Percentiles rank a stretch among this genome's conserved stretches.
These are phyloP conservation scores for Dasyprocta punctata DNA, from an alignment of 2,113 vertebrate species.

Conservation along the genomic window DNA sequence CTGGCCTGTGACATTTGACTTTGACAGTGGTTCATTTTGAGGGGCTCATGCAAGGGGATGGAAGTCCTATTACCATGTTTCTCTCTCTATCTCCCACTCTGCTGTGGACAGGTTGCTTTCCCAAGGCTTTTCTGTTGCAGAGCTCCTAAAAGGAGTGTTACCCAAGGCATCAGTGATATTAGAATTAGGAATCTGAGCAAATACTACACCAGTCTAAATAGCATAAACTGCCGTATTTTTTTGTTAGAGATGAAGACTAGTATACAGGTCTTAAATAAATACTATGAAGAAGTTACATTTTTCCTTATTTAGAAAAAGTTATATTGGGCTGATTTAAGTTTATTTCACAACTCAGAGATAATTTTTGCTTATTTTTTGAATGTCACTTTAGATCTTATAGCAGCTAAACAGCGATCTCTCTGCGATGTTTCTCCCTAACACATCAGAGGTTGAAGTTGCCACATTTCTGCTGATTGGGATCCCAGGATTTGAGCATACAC, in stretches of 20 bases:
- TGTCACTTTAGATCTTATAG: not conserved
- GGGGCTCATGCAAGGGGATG: not conserved
- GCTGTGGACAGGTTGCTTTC: not conserved
- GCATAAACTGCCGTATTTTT: not conserved
- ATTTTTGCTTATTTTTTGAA: not conserved
- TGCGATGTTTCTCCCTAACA: conserved; percentile 40
- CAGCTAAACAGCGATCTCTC: not conserved
- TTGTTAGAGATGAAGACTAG: not conserved
- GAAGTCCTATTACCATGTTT: not conserved
- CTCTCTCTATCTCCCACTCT: not conserved
- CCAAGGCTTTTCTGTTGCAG: not conserved
- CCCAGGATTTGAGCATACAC: not conserved
- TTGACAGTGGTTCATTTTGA: not conserved
- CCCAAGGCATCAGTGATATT: not conserved
- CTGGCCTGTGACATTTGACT: not conserved
- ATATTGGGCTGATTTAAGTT: not conserved
- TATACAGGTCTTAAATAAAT: not conserved
- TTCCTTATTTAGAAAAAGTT: not conserved
- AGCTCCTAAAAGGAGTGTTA: not conserved
- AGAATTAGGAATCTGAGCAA: not conserved
- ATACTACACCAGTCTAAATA: not conserved
- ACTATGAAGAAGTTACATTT: not conserved
- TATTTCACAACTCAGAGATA: too few relatives aligned
- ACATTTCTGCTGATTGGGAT: conserved; percentile 62
- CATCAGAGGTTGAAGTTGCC: conserved; percentile 3